Evolutionary conservation across 53 echinoderm and acorn worm genomes (phyloP), one percentile per base, ranked within the genome.

Genomic region (Echinometra lucunter): DNA sequence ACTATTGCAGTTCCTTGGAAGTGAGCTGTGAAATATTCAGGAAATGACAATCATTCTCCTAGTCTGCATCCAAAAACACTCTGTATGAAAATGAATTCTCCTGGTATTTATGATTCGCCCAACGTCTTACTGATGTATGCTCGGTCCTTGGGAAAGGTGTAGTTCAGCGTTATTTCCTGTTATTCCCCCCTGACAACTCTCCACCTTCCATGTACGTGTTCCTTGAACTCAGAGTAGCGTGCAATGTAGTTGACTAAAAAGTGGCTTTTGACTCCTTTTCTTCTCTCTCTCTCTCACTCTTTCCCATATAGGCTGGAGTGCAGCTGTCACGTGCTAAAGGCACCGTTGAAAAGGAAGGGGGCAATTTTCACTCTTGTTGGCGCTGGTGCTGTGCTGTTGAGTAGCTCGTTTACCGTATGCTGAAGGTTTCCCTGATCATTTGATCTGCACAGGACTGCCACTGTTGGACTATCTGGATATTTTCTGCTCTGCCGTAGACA

Each of bases 361-460:
- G 60, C 37, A 89, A 89, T 89, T 89, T 89, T 89, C 58, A 89
- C 89, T 89, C 89, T 37, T 60, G 89, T 60, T n/a, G 89, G n/a
- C 16, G 85, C 47, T 85, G 45, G 49, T 85, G 85, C 85, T 85
- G 49, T 85, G 81, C 44, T 81, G 85, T 85, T 85, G 85, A 85
- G 85, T 47, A 49, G 85, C 49, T 85, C 85, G 12, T 85, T 85
- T 85, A 49, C 27, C 30, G 85, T 37, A 49, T 85, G 85, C 85
- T 45, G 45, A 49, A 45, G 45, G 45, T n/a, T 85, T 34, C 30
- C 45, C 45, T 83, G 85, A 85, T 47, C 85, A 49, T 45, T 85
- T 25, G 45, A 83, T 47, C 25, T 49, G 3, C 49, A 85, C n/a
- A n/a, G 49, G 47, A 85, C 49, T 47, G 28, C 89, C 49, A 37